Evolutionary conservation across 2,888 invertebrate genomes (phyloP), one percentile per base, ranked within the genome.

Genomic region (Drosophila kambysellisi): DNA sequence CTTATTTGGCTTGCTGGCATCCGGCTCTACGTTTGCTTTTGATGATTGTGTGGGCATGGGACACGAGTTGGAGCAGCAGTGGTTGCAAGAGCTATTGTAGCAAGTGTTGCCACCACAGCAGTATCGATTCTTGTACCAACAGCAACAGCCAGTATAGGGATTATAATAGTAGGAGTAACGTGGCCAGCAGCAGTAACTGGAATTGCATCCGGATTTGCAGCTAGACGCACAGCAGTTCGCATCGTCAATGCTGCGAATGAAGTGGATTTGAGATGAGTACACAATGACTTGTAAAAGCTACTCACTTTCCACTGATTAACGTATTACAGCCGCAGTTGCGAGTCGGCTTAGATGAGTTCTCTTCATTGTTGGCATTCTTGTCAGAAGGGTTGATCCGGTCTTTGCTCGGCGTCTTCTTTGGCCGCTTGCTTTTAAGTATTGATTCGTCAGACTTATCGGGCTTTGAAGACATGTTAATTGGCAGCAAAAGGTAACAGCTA

Each of bases 81-180:
- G 25, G 17, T 33, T 32, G 29, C 41, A 37, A 17, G 48, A 43
- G 29, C 15, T 25, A 9, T 41, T 52, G 57, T 60, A 69, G 56
- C 71, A 63, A 35, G 17, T 41, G 17, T 52, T 54, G 57, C 70
- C 70, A 25, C 53, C 41, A 54, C 29, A 30, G 32, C 54, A 67
- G 41, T 54, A 71, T 37, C 39, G 59, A 25, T 68, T 67, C 2
- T 48, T 56, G 15, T 46, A 70, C 61, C 73, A 90, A 60, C 43
- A 77, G 37, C 61, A 89, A 20, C 57, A 65, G 0, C 89, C 70
- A 8, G 70, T 83, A 53, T 32, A 80, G 8, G 90, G 86, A 64
- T 74, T 79, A 32, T 65, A 88, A 43, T 39, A 71, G 46, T 68
- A 89, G 12, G 43, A 35, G 30, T 56, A 53, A 37, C 51, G 37